Conservation (phyloP, 2,888 invertebrate species). For the Gymnoscelis rufifasciata region DNA sequence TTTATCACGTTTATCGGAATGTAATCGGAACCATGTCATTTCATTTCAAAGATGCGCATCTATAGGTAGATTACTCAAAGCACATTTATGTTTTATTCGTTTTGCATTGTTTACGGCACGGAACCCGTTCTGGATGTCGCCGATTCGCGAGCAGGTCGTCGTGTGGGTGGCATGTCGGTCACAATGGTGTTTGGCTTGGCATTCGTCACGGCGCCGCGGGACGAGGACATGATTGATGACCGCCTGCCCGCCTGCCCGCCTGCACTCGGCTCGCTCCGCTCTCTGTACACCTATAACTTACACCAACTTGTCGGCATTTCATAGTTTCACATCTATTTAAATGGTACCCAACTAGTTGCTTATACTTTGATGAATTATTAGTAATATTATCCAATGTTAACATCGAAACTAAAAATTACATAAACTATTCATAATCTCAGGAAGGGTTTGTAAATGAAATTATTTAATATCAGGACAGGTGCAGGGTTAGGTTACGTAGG, state of each 20-base stretch:
- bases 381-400: conserved; percentile 68
- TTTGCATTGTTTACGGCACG: conserved; percentile 14
- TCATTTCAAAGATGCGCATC: conserved; percentile 7
- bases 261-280: no score
- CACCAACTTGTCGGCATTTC: no score
- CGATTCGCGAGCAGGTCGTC: conserved; percentile 36
- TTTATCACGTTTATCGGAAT: conserved; percentile 4
- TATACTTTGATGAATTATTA: no score
- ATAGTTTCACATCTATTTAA: no score
- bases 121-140: conserved; percentile 23
- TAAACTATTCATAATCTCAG: conserved; percentile 70
- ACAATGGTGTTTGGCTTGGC: conserved; percentile 75
- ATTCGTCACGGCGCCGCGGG: conserved; percentile 66
- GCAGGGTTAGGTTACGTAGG: conserved; percentile 67
- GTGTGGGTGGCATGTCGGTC: conserved; percentile 63
- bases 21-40: conserved; percentile 10
- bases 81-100: conserved; percentile 12
- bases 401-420: conserved; percentile 59
- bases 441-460: conserved; percentile 72
- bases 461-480: conserved; percentile 72
- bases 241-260: conserved; percentile 24
- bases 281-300: no score
- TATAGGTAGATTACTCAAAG: conserved; percentile 12
- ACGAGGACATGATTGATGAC: conserved; percentile 64
- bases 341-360: no score